Conservation (phyloP, 2,113 vertebrate species). For the Odobenus rosmarus region DNA sequence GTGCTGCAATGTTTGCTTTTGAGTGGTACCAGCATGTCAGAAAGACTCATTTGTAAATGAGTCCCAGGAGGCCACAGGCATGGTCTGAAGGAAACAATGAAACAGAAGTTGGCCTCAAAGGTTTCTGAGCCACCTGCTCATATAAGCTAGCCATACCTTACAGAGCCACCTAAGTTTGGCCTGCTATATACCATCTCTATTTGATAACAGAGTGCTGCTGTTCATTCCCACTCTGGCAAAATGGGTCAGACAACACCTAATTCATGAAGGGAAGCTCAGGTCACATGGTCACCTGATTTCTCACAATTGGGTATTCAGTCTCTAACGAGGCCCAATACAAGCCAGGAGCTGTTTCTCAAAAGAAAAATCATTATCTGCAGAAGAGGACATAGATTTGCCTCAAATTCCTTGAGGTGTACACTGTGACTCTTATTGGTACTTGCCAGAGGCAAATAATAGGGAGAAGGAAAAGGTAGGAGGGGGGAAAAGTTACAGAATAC, state of each 20-base stretch:
- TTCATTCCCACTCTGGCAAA: not conserved
- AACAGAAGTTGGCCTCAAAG: not conserved
- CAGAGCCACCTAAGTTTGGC: not conserved
- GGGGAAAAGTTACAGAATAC: not conserved
- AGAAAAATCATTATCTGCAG: not conserved
- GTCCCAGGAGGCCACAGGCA: not conserved
- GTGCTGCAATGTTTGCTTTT: not conserved
- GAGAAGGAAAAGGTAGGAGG: not conserved
- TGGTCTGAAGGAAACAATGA: not conserved
- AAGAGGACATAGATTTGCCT: not conserved
- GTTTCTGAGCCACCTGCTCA: not conserved
- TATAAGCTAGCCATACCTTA: not conserved
- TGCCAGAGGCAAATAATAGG: not conserved
- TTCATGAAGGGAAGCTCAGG: not conserved
- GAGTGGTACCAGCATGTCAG: not conserved
- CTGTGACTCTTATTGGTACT: not conserved
- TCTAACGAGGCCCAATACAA: not conserved
- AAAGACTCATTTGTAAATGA: not conserved
- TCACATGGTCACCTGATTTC: not conserved
- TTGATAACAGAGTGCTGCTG: not conserved
- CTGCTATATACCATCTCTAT: not conserved
- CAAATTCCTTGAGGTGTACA: not conserved
- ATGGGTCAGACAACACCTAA: not conserved
- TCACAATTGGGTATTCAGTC: not conserved
- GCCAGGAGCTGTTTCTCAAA: not conserved